These are phyloP conservation scores for Hedychridium roseum DNA, from an alignment of 2,888 invertebrate species.

Conservation along the genomic window DNA sequence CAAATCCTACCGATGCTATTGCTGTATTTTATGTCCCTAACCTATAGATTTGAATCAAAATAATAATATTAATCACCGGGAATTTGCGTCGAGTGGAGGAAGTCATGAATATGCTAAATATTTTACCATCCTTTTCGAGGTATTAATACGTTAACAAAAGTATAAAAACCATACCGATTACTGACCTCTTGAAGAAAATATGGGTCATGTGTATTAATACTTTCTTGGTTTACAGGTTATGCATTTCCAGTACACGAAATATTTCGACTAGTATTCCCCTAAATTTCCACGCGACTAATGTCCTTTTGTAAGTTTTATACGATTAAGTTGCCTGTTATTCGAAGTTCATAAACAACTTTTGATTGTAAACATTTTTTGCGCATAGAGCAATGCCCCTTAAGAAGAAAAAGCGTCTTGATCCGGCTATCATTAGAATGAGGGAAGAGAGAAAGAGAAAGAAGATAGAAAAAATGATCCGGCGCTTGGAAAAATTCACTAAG, in stretches of 20 bases:
- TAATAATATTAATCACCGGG: too few species aligned
- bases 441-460: conserved; percentile 84
- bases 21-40: too few species aligned
- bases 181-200: too few species aligned
- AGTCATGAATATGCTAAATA: conserved; percentile 13
- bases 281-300: conserved; percentile 56
- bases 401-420: conserved; percentile 88
- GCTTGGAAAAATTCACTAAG: conserved; percentile 79
- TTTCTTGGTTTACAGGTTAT: conserved; percentile 13
- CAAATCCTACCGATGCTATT: too few species aligned
- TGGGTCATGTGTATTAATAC: too few species aligned
- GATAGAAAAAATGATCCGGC: conserved; percentile 86
- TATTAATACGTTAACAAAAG: too few species aligned
- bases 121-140: conserved; percentile 46
- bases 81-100: too few species aligned
- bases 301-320: conserved; percentile 55
- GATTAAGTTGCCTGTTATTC: neutral
- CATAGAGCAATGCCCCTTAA: conserved; percentile 87
- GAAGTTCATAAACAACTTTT: neutral
- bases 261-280: conserved; percentile 53
- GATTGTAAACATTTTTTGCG: conserved; percentile 27
- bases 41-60: too few species aligned
- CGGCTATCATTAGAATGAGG: conserved; percentile 78
- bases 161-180: too few species aligned
- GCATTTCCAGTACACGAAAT: conserved; percentile 37